Base-by-base conservation (phyloP, 2,797 vertebrate species). In the Geotrypetes seraphini region DNA sequence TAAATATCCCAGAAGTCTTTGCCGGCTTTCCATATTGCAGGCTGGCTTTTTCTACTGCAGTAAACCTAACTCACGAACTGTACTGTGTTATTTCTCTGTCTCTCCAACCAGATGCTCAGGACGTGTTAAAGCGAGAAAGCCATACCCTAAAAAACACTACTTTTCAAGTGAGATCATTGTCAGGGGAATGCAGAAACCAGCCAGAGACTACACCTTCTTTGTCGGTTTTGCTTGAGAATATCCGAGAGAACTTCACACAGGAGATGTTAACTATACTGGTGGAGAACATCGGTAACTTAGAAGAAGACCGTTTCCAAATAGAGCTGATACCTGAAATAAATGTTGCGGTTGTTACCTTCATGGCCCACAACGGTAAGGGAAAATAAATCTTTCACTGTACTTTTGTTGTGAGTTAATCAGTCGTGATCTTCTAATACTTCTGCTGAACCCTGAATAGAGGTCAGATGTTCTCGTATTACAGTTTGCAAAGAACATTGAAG, bases 261-360 rank as follows among this genome's bases (percentile, higher is more conserved):
- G 18, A 7, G 1, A 24, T 70, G 20, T 19, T 82, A 18, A 34
- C 10, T 47, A 12, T 79, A 15, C 39, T 85, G 37, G 31, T 83
- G 10, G 78, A 83, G 43, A 83, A 74, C 6, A 2, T 68, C 43
- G 71, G 67, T 8, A 45, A 25, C 10, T 43, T 75, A 25, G 53
- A 60, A 35, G 45, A 41, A 3, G 41, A 34, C n/a, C 46, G 42
- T 19, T 83, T 84, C 58, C 45, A 38, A 33, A 7, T 82, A 43
- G 81, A 85, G 69, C 24, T 69, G 26, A 57, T 81, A 12, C 67
- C 33, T 7, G 79, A 83, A 53, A 40, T 49, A 15, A 1, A 1
- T 14, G 37, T 50, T 20, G 79, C 70, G 8, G 65, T 63, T 3
- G 44, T 83, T 41, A 66, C 62, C 42, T 78, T 85, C 31, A 39